A percentile compares a stretch with the other conserved stretches of the same genome.
These are phyloP conservation scores for Vireo griseus DNA, from an alignment of 2,797 vertebrate genomes.

Conservation along the genomic window DNA sequence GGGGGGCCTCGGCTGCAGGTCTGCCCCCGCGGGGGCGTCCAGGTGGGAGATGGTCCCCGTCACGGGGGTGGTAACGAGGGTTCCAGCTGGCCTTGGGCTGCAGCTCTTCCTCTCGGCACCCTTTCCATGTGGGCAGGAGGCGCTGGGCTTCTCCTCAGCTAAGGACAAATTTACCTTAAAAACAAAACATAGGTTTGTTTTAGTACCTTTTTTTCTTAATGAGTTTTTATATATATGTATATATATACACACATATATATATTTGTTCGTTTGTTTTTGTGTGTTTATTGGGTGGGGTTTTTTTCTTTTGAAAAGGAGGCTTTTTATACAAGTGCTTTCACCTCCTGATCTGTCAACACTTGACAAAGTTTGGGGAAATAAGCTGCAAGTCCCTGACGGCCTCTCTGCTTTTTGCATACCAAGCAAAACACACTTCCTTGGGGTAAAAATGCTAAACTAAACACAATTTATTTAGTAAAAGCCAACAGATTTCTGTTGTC, in stretches of 20 bases:
- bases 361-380: neutral
- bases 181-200: neutral
- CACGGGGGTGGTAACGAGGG: accelerated
- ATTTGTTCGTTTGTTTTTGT: neutral
- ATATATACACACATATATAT: no score
- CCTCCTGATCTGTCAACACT: neutral
- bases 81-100: neutral
- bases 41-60: neutral
- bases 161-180: neutral
- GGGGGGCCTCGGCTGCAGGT: neutral
- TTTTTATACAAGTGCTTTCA: neutral
- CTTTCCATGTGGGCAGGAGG: neutral
- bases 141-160: neutral
- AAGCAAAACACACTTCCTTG: neutral
- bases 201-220: neutral
- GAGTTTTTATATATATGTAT: neutral
- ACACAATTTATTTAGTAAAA: neutral
- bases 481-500: neutral
- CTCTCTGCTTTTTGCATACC: neutral
- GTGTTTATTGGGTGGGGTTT: accelerated
- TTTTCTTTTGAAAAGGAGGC: neutral
- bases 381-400: neutral
- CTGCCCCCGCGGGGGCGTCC: neutral
- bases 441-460: neutral
- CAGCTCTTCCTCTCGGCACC: neutral